Percentiles rank a stretch among this genome's conserved stretches.
These are phyloP conservation scores for Acinonyx jubatus DNA, from an alignment of 2,113 vertebrate species.

Conservation along the genomic window DNA sequence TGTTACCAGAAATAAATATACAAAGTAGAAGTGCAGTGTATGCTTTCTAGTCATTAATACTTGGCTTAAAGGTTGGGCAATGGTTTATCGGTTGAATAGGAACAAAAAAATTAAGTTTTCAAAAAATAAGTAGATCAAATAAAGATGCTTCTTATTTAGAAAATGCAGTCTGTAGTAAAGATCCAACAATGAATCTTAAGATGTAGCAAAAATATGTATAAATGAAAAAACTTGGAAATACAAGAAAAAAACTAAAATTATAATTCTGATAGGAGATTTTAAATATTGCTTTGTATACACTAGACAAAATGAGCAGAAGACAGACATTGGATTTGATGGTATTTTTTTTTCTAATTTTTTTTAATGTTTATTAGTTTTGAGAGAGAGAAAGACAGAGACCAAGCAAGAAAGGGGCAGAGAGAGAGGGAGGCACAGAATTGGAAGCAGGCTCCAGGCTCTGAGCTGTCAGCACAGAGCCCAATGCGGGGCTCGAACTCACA, in stretches of 20 bases:
- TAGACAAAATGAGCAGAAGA: neutral
- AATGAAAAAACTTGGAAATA: slow-evolving; percentile 48
- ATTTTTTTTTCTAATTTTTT: no score
- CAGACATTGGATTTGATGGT: neutral
- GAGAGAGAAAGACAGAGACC: no score
- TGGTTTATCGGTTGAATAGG: neutral
- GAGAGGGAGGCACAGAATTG: no score
- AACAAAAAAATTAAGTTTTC: neutral
- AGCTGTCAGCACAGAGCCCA: no score
- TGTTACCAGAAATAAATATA: neutral
- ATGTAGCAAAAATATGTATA: neutral
- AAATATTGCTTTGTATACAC: neutral
- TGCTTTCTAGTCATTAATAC: neutral
- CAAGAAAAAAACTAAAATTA: neutral
- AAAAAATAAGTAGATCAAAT: neutral
- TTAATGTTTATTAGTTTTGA: no score
- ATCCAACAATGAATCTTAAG: neutral
- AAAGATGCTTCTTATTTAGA: slow-evolving; percentile 40
- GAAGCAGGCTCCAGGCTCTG: no score
- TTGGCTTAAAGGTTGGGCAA: neutral
- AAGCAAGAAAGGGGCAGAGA: no score
- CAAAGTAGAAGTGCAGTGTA: neutral
- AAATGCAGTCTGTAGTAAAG: neutral
- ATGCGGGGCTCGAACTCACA: no score
- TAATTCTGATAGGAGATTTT: neutral